phyloP scores from a whole-genome alignment of 2,888 invertebrate species.

The Boloria euphrosyne region DNA sequence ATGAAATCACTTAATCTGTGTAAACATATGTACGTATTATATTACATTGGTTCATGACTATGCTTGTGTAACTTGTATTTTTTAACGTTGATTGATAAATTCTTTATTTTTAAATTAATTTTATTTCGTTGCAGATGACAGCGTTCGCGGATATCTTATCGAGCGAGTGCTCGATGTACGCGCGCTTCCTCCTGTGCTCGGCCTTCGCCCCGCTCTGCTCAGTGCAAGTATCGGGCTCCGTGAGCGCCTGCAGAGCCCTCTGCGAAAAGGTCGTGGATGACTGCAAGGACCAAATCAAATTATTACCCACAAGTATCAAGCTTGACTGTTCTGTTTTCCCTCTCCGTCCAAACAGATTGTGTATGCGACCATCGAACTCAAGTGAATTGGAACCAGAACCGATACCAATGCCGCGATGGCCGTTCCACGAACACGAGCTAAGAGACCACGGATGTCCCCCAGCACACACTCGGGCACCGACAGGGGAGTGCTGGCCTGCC shows the following conservation, averaged over 20 bases:
- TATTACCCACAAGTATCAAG: slow-evolving; percentile 88
- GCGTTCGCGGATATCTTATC: slow-evolving; percentile 88
- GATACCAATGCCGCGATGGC: slow-evolving; percentile 69
- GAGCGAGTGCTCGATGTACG: slow-evolving; percentile 90
- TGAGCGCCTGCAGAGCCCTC: slow-evolving; percentile 92
- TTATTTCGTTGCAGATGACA: slow-evolving; percentile 83
- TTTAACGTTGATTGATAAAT: background rate
- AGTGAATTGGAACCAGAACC: slow-evolving; percentile 73
- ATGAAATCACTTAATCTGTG: background rate
- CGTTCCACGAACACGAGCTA: slow-evolving; percentile 63
- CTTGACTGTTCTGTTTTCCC: slow-evolving; percentile 92
- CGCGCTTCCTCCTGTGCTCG: slow-evolving; percentile 94
- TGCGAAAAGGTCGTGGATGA: slow-evolving; percentile 89
- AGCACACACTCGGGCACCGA: slow-evolving; percentile 81
- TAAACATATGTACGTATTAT: background rate
- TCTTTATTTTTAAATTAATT: too few relatives aligned
- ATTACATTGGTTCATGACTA: background rate
- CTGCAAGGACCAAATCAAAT: slow-evolving; percentile 86
- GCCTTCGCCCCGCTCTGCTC: slow-evolving; percentile 96
- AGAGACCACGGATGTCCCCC: slow-evolving; percentile 81
- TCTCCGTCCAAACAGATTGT: slow-evolving; percentile 86
- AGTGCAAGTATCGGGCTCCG: slow-evolving; percentile 91
- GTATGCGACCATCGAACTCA: slow-evolving; percentile 86
- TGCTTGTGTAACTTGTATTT: slow-evolving; percentile 8
- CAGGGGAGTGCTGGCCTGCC: slow-evolving; percentile 84